Base-by-base conservation (phyloP, 2,888 invertebrate genomes). In the Drosophila quinaria region DNA sequence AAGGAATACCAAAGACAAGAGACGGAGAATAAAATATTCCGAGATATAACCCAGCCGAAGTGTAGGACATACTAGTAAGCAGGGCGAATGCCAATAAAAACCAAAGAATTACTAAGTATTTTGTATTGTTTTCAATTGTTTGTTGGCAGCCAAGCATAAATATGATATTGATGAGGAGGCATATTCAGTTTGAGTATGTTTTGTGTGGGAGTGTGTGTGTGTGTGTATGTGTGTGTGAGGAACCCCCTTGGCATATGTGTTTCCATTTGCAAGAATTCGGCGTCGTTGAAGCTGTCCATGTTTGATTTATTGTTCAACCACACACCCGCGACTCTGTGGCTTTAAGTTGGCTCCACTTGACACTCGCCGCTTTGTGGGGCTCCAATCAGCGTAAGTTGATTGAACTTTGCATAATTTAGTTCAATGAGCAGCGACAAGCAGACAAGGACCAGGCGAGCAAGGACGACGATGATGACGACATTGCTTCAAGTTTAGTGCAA, bases 71-170 rank as follows among this genome's bases (percentile, higher is more conserved):
- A n/a, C n/a, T n/a, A n/a, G n/a, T 25, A 17, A 47, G 31, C 10
- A n/a, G 31, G 42, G 41, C 17, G 39, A 55, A 9, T 35, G 33
- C 56, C 5, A 25, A 78, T 68, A 81, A 80, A 75, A 84, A 74
- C 69, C 74, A 65, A 86, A 78, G 87, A 89, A 79, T 82, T 88
- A 77, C 77, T 85, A 85, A 89, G 89, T 89, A 89, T 84, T 82
- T 87, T 77, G 87, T 83, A 88, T 87, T 88, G 84, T 80, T 87
- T 82, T 80, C 90, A 87, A 90, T 90, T 89, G 89, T 90, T 88
- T 89, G 81, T 78, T 88, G 86, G 89, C 90, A 89, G 78, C 78
- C 83, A 79, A 87, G 89, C 89, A 87, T 86, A 90, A 83, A 85
- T 86, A 80, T 85, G 81, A 86, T 85, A 85, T 81, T 83, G 79